Percentiles rank a stretch among this genome's conserved stretches.
Evolutionary conservation across 2,113 vertebrate genomes (phyloP).

Genomic region (Solea solea): DNA sequence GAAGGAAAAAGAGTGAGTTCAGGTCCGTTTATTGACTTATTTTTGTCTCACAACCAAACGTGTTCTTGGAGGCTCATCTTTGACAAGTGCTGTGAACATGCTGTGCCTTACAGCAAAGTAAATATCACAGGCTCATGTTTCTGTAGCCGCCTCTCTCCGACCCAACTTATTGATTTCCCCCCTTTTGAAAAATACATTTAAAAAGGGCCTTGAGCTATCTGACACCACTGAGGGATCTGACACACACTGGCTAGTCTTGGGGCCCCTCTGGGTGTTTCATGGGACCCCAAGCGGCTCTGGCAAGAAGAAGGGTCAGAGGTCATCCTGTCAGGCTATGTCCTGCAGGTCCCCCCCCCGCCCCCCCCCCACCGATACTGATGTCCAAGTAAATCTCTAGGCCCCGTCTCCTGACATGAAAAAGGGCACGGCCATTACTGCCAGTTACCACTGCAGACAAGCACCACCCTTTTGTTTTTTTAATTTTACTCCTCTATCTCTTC

Average conservation of each 20-base stretch:
- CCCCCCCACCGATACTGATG: slow-evolving; percentile 46
- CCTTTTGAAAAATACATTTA: slow-evolving; percentile 79
- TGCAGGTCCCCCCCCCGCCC: slow-evolving; percentile 57
- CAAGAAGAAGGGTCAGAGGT: slow-evolving; percentile 68
- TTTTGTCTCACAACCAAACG: slow-evolving; percentile 53
- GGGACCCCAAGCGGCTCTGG: slow-evolving; percentile 62
- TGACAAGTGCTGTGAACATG: slow-evolving; percentile 61
- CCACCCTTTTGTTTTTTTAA: slow-evolving; percentile 41
- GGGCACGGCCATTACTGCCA: slow-evolving; percentile 55
- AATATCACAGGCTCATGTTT: slow-evolving; percentile 73
- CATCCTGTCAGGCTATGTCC: slow-evolving; percentile 71
- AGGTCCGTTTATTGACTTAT: slow-evolving; percentile 62
- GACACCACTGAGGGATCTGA: slow-evolving; percentile 70
- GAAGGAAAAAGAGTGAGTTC: slow-evolving; percentile 31
- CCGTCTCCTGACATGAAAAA: slow-evolving; percentile 56
- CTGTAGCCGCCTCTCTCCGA: slow-evolving; percentile 59
- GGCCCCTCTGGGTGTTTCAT: slow-evolving; percentile 56
- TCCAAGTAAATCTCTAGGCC: slow-evolving; percentile 63
- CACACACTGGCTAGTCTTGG: slow-evolving; percentile 48
- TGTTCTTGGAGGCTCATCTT: slow-evolving; percentile 46
- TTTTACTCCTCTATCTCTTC: slow-evolving; percentile 37
- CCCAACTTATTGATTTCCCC: slow-evolving; percentile 78
- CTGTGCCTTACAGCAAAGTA: slow-evolving; percentile 68
- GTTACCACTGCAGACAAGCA: slow-evolving; percentile 47
- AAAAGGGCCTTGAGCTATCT: slow-evolving; percentile 75